Base-by-base conservation (phyloP, 2,888 invertebrate genomes). In the Ormyrus labotus region DNA sequence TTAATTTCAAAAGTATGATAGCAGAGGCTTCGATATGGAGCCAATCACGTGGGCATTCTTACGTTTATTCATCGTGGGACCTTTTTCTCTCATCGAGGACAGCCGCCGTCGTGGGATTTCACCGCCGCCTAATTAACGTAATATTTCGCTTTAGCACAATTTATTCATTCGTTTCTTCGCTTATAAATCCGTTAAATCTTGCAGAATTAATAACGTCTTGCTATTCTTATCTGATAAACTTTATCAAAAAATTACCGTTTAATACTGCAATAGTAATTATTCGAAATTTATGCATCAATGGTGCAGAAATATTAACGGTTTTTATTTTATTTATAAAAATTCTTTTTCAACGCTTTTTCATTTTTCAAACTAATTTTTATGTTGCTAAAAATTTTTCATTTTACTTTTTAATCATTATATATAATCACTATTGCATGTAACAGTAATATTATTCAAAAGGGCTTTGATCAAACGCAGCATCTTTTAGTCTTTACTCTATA, bases 41-140 rank as follows among this genome's bases (percentile, higher is more conserved):
- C 77, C 81, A 81, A 82, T 82, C 75, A 84, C 76, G 83, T 83
- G 85, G 85, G 86, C 84, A 85, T 84, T 86, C 82, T 84, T 84
- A 83, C 69, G 78, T 81, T 83, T 82, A 84, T 82, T 84, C 84
- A 77, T 63, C 84, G 77, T 83, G 83, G 85, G 84, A 85, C 83
- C 78, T 82, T 82, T 83, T 82, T 84, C 81, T 80, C 81, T 83
- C 80, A 73, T 84, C 80, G 83, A 84, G 82, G 83, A 83, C 84
- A 84, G 77, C 83, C 77, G 77, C 81, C 86, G 79, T 84, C 87
- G 85, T 85, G 86, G 87, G 85, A 87, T 78, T 77, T 81, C 84
- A 83, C 9, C 83, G 47, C 61, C 69, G 10, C 48, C 65, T 68
- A 65, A 64, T 71, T 74, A 84, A 84, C 68, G 83, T 84, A 83